Percentiles rank a stretch among this genome's conserved stretches.
These are phyloP conservation scores for Callocephalon fimbriatum DNA, from an alignment of 2,113 vertebrate species.

Conservation along the genomic window DNA sequence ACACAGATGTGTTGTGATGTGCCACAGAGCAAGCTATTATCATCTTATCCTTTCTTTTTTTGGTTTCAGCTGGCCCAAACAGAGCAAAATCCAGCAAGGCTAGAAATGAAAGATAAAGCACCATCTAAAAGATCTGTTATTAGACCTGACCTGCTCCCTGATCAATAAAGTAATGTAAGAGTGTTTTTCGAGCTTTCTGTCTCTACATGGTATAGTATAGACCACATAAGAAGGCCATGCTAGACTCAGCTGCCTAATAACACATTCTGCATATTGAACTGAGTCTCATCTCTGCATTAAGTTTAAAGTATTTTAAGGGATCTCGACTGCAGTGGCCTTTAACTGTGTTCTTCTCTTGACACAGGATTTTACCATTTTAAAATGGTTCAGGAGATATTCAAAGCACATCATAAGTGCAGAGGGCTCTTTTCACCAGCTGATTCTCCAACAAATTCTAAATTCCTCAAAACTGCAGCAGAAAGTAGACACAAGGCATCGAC, in stretches of 20 bases:
- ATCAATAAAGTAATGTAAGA: accelerated
- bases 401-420: neutral
- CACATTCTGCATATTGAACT: accelerated
- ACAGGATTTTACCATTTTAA: neutral
- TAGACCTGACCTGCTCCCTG: neutral
- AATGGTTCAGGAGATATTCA: neutral
- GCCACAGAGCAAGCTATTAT: neutral
- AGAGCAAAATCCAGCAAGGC: neutral
- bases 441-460: neutral
- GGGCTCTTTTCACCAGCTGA: neutral
- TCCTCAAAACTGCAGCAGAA: neutral
- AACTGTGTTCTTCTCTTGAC: neutral
- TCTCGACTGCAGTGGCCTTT: neutral
- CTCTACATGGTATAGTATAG: neutral
- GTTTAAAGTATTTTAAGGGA: neutral
- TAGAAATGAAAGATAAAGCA: neutral
- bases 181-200: neutral
- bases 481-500: neutral
- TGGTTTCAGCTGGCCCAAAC: neutral
- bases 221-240: neutral
- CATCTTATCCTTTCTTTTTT: neutral
- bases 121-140: neutral
- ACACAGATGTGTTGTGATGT: neutral
- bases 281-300: neutral
- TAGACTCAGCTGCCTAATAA: neutral